Evolutionary conservation across 2,888 invertebrate species (phyloP).

Genomic region (Stictocephala bisonia): DNA sequence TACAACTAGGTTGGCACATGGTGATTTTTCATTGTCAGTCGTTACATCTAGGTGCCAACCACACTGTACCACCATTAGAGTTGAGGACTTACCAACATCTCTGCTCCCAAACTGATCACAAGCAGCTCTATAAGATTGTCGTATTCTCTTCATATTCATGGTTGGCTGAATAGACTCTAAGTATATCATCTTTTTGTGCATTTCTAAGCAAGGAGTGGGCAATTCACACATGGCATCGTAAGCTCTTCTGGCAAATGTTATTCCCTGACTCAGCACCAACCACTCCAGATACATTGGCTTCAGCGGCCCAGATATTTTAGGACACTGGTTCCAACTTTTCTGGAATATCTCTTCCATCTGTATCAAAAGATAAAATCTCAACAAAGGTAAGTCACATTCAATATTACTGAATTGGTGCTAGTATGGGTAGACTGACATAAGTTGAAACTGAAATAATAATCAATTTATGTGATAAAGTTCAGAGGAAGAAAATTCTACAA

Average conservation of each 20-base stretch:
- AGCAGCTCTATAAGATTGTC: constrained; percentile 73
- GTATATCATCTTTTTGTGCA: constrained; percentile 72
- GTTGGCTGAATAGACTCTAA: constrained; percentile 65
- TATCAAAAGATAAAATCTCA: background rate
- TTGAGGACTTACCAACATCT: constrained; percentile 64
- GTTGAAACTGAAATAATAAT: no score
- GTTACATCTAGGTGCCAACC: no score
- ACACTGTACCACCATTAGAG: no score
- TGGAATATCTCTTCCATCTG: constrained; percentile 64
- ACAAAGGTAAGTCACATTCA: background rate
- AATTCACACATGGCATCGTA: constrained; percentile 72
- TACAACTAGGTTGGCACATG: no score
- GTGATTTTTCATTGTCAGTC: no score
- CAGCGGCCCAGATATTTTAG: constrained; percentile 53
- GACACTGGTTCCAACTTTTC: constrained; percentile 57
- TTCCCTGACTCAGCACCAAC: constrained; percentile 67
- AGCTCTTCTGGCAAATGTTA: constrained; percentile 71
- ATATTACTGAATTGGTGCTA: no score
- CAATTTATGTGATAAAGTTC: no score
- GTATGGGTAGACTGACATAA: no score
- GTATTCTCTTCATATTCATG: constrained; percentile 67
- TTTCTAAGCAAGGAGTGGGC: constrained; percentile 71
- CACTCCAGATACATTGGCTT: constrained; percentile 72
- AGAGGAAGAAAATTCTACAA: no score
- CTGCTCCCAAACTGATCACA: constrained; percentile 75